Base-by-base conservation (phyloP, 1,140 invertebrate species). In the Cotesia chilonis region DNA sequence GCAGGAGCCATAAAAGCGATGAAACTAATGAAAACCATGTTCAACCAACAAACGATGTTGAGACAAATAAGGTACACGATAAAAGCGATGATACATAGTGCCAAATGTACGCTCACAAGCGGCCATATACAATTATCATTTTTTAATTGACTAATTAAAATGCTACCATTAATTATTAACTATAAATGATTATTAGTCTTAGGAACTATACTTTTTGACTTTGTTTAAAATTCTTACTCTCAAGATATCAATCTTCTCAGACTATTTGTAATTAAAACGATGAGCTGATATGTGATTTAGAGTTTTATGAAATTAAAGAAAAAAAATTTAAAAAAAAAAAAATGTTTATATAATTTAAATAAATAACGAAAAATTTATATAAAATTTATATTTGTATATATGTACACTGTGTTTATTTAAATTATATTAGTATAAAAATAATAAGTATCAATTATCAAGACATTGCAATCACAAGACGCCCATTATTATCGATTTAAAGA, bases 281-380 rank as follows among this genome's bases (percentile, higher is more conserved):
- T 81, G 78, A 77, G 83, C 78, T 85, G 78, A 79, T 73, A 84
- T 85, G 83, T 86, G 83, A 86, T 85, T 83, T 76, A 83, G 81
- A 85, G 84, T 84, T 84, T 47, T 47, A 47, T 85, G 79, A 84
- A 83, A 57, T 4, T 7, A 2, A 47, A 47, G 5, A 47, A 47
- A 47, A 47, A 41, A 41, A 41, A 41, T 7, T 41, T 2, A 55
- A 55, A 10, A 20, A 20, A 17, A 79, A 83, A 81, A 79, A 84
- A 86, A 84, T 78, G 78, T 78, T 84, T 77, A 77, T 78, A 81
- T 47, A 47, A 47, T 10, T 9, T 47, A 47, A 47, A 47, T 47
- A 10, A 47, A 3, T 10, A 28, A 80, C 75, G 14, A 59, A 59
- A 61, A 57, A n/a, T 57, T 17, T 57, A 57, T 57, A 20, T 57